Conservation (phyloP, 2,888 invertebrate genomes). For the Agriopis marginaria region DNA sequence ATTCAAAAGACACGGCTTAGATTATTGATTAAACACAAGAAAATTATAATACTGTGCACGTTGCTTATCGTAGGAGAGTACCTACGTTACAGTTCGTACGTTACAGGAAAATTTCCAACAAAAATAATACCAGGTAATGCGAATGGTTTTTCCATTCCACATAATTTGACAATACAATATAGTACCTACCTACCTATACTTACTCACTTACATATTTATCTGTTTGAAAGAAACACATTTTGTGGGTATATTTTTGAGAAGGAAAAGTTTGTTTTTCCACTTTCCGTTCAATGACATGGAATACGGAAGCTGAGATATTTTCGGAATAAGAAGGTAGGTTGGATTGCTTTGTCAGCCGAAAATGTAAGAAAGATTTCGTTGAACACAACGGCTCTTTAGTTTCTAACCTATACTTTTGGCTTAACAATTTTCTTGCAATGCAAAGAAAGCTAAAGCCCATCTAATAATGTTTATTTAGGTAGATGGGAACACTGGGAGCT, state of each 20-base stretch:
- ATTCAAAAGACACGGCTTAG: no score
- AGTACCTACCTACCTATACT: slow-evolving; percentile 3
- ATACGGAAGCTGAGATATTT: slow-evolving; percentile 2
- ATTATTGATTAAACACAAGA: no score
- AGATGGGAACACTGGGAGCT: no score
- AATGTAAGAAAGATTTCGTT: background rate
- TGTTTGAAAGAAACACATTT: slow-evolving; percentile 9
- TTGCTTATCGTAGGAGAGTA: no score
- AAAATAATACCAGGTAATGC: slow-evolving; percentile 18
- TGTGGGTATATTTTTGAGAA: slow-evolving; percentile 8
- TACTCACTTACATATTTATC: slow-evolving; percentile 7
- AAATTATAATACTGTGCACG: no score
- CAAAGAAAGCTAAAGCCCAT: no score
- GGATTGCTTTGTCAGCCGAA: slow-evolving; percentile 2
- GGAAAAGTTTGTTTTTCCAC: slow-evolving; percentile 13
- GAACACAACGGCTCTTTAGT: background rate
- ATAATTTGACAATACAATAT: slow-evolving; percentile 34
- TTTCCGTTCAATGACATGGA: slow-evolving; percentile 8
- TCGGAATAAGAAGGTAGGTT: background rate
- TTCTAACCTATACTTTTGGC: no score
- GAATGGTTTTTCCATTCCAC: slow-evolving; percentile 39
- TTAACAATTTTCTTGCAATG: no score
- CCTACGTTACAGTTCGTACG: background rate
- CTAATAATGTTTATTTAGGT: no score
- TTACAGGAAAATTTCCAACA: slow-evolving; percentile 1